Base-by-base conservation (phyloP, 2,888 invertebrate species). In the Drosophila anomalata region DNA sequence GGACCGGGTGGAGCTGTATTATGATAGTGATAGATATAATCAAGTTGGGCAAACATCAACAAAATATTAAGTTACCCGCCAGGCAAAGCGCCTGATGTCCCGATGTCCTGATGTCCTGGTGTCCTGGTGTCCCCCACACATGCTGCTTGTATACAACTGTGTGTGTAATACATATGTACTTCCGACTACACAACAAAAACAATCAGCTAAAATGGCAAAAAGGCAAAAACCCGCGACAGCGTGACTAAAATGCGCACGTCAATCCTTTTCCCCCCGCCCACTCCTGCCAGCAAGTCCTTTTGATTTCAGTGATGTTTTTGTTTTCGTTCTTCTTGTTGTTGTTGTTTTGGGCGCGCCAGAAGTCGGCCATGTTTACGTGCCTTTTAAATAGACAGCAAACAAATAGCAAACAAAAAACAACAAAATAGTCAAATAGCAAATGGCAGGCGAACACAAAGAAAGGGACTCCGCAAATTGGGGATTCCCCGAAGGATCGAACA, bases 241-340 rank as follows among this genome's bases (percentile, higher is more conserved):
- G 85, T 84, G 85, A 68, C 85, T 84, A 78, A 84, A 84, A 84
- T 73, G 79, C 75, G 70, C 85, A 78, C 77, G 78, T 83, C 85
- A 84, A 79, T 84, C 85, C 79, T 75, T 79, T 84, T 68, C 60
- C 31, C 39, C 22, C 26, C 7, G 3, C 6, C 26, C 11, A 31
- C 7, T 1, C 22, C 50, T n/a, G 44, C 6, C 36, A 12, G 6
- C 14, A 14, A 36, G 36, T 36, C 36, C 36, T 36, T 36, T 36
- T 33, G 44, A 63, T 60, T 26, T 60, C 47, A 31, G 41, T 62
- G 17, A 47, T 55, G 53, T 52, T 39, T 36, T 39, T 33, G 26
- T 47, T 42, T n/a, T 26, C 26, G 26, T n/a, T 53, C 33, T 9
- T 52, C 20, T 29, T 68, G 33, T 8, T 67, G 68, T 54, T 62